Evolutionary conservation across 2,797 vertebrate genomes (phyloP).

Genomic region (Cyprinella venusta): DNA sequence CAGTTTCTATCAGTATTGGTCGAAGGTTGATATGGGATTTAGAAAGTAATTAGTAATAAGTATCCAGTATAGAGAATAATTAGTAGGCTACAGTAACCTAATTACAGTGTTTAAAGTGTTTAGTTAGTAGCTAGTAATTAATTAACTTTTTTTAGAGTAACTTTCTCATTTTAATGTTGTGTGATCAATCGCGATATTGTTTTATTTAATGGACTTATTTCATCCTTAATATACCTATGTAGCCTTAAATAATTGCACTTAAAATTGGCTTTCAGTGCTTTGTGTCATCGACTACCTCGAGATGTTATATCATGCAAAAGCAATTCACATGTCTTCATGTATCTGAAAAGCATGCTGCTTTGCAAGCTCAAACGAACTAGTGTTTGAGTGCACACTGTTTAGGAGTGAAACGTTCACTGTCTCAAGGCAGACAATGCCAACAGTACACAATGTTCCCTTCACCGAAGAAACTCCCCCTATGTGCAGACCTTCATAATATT

Average conservation of each 20-base stretch:
- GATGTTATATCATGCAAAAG: not conserved
- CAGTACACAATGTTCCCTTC: slow-evolving; percentile 44
- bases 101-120: not conserved
- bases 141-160: not conserved
- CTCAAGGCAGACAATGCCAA: slow-evolving; percentile 29
- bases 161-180: not conserved
- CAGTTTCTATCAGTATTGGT: too few relatives aligned
- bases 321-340: not conserved
- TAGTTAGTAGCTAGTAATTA: not conserved
- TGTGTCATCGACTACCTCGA: not conserved
- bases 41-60: not conserved
- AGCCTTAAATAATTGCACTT: not conserved
- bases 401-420: slow-evolving; percentile 6
- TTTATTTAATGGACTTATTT: not conserved
- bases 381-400: slow-evolving; percentile 6
- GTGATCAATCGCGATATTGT: not conserved
- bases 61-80: not conserved
- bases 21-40: not conserved
- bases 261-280: not conserved
- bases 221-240: not conserved
- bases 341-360: slow-evolving; percentile 5
- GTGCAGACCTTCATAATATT: slow-evolving; percentile 7
- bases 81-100: not conserved
- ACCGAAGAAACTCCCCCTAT: slow-evolving; percentile 5
- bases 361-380: not conserved